Percentiles rank a stretch among this genome's conserved stretches.
These are phyloP conservation scores for Terebella lapidaria DNA, from an alignment of 2,888 invertebrate species.

Conservation along the genomic window DNA sequence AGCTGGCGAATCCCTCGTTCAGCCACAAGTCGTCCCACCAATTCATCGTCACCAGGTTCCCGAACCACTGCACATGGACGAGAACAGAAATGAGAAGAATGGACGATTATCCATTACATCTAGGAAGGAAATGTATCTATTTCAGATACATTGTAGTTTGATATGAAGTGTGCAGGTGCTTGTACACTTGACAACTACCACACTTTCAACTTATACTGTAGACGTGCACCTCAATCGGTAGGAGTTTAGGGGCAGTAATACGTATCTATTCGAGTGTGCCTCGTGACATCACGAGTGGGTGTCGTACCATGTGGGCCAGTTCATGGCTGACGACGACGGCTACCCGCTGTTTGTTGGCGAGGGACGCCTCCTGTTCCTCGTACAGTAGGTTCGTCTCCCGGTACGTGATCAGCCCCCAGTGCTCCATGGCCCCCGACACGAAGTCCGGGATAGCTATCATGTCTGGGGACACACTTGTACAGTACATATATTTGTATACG, in stretches of 20 bases:
- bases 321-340: slow-evolving; percentile 71
- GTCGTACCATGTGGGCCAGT: slow-evolving; percentile 61
- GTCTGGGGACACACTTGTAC: slow-evolving; percentile 18
- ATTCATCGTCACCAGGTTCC: slow-evolving; percentile 20
- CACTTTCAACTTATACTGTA: too few species aligned
- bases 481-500: neutral
- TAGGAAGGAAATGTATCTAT: too few species aligned
- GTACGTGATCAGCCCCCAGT: slow-evolving; percentile 73
- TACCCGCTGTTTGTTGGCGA: slow-evolving; percentile 28
- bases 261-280: too few species aligned
- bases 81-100: neutral
- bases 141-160: too few species aligned
- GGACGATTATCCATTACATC: neutral
- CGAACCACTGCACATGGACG: slow-evolving; percentile 20
- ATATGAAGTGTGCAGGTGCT: too few species aligned
- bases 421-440: slow-evolving; percentile 79
- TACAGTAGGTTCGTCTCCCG: slow-evolving; percentile 69
- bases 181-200: too few species aligned
- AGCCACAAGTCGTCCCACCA: slow-evolving; percentile 23
- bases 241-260: too few species aligned
- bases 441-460: slow-evolving; percentile 82
- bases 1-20: slow-evolving; percentile 22
- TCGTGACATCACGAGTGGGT: too few species aligned
- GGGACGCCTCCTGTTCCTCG: slow-evolving; percentile 59
- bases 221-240: too few species aligned